phyloP scores from a whole-genome alignment of 2,797 vertebrate genomes.

The Macroramphosus scolopax region DNA sequence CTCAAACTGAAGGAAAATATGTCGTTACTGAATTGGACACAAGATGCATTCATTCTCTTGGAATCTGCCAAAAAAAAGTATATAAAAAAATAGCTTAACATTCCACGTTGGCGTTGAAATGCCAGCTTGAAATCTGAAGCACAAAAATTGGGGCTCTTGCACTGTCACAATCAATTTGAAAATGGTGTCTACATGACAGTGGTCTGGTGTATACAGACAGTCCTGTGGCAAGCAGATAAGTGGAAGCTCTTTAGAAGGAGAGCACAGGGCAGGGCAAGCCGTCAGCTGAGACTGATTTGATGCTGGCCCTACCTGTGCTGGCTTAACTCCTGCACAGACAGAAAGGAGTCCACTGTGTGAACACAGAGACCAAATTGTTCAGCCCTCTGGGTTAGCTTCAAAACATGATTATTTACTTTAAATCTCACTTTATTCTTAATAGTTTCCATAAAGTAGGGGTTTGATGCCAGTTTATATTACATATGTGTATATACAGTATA shows the following conservation, averaged over 20 bases:
- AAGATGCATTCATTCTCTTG: slow-evolving; percentile 63
- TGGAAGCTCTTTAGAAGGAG: slow-evolving; percentile 77
- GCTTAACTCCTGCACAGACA: slow-evolving; percentile 52
- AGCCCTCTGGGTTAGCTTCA: slow-evolving; percentile 50
- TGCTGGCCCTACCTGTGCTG: slow-evolving; percentile 73
- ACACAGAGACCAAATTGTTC: slow-evolving; percentile 70
- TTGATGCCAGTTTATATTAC: too few relatives aligned
- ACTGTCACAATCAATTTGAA: slow-evolving; percentile 77
- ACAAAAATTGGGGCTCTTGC: slow-evolving; percentile 63
- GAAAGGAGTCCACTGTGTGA: slow-evolving; percentile 60
- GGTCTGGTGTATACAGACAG: slow-evolving; percentile 56
- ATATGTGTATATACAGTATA: too few relatives aligned
- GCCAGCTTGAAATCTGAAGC: slow-evolving; percentile 59
- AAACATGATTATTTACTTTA: slow-evolving; percentile 70
- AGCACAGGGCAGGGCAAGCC: slow-evolving; percentile 61
- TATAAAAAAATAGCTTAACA: slow-evolving; percentile 54
- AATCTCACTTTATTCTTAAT: slow-evolving; percentile 54
- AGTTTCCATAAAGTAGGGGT: slow-evolving; percentile 32
- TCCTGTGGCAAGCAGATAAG: slow-evolving; percentile 78
- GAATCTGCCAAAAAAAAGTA: slow-evolving; percentile 47
- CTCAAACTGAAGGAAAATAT: slow-evolving; percentile 63
- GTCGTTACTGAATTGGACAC: slow-evolving; percentile 68
- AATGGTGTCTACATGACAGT: slow-evolving; percentile 71
- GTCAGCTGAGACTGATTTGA: slow-evolving; percentile 70
- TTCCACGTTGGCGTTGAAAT: slow-evolving; percentile 60